Evolutionary conservation across 2,888 invertebrate genomes (phyloP), one percentile per base, ranked within the genome.

Genomic region (Pachymerium ferrugineum): DNA sequence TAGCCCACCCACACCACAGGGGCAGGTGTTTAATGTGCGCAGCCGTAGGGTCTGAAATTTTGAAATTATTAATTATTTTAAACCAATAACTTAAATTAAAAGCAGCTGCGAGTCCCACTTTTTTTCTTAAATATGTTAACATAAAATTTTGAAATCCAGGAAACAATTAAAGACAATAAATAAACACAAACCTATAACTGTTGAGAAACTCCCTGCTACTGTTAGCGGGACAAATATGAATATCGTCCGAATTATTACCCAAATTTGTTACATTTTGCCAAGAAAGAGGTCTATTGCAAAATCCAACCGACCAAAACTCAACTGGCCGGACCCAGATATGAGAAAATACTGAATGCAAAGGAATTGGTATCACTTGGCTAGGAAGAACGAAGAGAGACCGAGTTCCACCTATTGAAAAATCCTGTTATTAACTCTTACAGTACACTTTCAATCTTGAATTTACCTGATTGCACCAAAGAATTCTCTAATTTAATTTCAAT

Each of bases 241-340:
- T 54, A 35, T 70, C 35, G 25, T 19, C 33, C 35, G 70, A n/a
- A 25, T 19, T 12, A 30, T 68, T 68, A 31, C 31, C 68, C 3
- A 68, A 16, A 68, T 68, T 28, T 19, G 29, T 68, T 25, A 70
- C 70, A 35, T 70, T 70, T 42, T 72, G 25, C 72, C 72, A 72
- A 2, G 42, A 42, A 5, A 72, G 16, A 22, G 72, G 28, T 1
- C 38, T 14, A 33, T 25, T 72, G 22, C 72, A 47, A 16, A 29
- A 72, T 3, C 76, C 29, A 14, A 72, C 72, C n/a, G 72, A 73
- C 73, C 31, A 73, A 78, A 84, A 76, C 33, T 79, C 86, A 74
- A 88, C 80, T 2, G 94, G 95, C 69, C 90, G 88, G 72, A 90
- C 85, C 84, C 88, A 90, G 81, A 96, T 87, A 77, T 88, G 88